phyloP scores from a whole-genome alignment of 2,888 invertebrate genomes.

The Elmis aenea region DNA sequence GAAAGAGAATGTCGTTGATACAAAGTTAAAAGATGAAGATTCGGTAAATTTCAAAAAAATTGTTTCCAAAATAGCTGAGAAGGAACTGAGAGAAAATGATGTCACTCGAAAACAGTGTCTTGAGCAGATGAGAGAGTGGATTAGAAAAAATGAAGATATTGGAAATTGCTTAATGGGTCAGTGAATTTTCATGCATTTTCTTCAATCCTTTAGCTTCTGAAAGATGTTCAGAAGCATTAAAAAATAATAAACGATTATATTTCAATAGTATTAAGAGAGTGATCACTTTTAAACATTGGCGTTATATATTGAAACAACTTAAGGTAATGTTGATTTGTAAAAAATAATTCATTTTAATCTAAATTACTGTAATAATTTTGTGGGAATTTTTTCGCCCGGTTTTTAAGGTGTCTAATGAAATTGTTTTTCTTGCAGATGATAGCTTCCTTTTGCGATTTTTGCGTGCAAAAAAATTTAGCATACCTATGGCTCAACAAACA shows the following conservation, averaged over 20 bases:
- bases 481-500: conserved; percentile 73
- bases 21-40: no score
- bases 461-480: conserved; percentile 71
- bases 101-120: conserved; percentile 59
- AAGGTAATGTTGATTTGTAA: no score
- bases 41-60: neutral
- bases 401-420: no score
- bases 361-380: no score
- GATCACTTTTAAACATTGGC: no score
- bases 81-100: conserved; percentile 68
- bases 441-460: conserved; percentile 70
- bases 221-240: neutral
- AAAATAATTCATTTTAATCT: no score
- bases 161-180: conserved; percentile 62
- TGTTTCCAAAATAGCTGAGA: conserved; percentile 51
- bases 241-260: no score
- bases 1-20: no score
- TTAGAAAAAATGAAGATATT: conserved; percentile 63
- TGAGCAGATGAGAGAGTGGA: conserved; percentile 63
- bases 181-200: conserved; percentile 1
- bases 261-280: conserved; percentile 26
- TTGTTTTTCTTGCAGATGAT: conserved; percentile 56
- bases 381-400: no score
- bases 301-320: no score
- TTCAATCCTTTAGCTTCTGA: neutral